phyloP scores from a whole-genome alignment of 1,140 invertebrate species.

The Apis dorsata region DNA sequence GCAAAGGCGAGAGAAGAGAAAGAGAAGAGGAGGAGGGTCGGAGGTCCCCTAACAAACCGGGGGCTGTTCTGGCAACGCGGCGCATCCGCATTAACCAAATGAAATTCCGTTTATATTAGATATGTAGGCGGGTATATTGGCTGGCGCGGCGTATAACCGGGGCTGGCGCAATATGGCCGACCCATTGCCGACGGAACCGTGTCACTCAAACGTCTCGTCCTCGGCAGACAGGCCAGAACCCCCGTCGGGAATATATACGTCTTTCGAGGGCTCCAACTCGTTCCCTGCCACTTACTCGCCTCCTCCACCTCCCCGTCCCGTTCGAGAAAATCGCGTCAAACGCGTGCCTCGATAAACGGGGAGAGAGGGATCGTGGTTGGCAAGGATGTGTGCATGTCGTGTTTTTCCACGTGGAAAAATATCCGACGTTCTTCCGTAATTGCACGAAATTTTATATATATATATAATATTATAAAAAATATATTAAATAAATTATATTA shows the following conservation, averaged over 20 bases:
- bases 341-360: too few species aligned
- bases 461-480: too few species aligned
- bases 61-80: slow-evolving; percentile 31
- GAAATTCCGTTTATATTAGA: slow-evolving; percentile 53
- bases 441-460: too few species aligned
- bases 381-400: too few species aligned
- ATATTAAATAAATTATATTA: too few species aligned
- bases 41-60: slow-evolving; percentile 26
- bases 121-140: slow-evolving; percentile 34
- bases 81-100: slow-evolving; percentile 51
- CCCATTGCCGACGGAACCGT: slow-evolving; percentile 35
- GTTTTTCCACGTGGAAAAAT: too few species aligned
- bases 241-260: slow-evolving; percentile 12
- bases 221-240: slow-evolving; percentile 16
- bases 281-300: neutral
- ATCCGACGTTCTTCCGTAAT: too few species aligned
- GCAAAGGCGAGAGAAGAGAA: neutral
- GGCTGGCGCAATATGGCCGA: slow-evolving; percentile 37
- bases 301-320: neutral
- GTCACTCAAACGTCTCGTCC: slow-evolving; percentile 51
- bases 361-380: too few species aligned
- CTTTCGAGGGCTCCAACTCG: slow-evolving; percentile 38
- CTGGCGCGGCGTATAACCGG: slow-evolving; percentile 20
- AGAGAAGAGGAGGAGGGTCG: neutral
- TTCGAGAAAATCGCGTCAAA: neutral